These are phyloP conservation scores for Drosophila borealis DNA, from an alignment of 2,888 invertebrate species.

Conservation along the genomic window DNA sequence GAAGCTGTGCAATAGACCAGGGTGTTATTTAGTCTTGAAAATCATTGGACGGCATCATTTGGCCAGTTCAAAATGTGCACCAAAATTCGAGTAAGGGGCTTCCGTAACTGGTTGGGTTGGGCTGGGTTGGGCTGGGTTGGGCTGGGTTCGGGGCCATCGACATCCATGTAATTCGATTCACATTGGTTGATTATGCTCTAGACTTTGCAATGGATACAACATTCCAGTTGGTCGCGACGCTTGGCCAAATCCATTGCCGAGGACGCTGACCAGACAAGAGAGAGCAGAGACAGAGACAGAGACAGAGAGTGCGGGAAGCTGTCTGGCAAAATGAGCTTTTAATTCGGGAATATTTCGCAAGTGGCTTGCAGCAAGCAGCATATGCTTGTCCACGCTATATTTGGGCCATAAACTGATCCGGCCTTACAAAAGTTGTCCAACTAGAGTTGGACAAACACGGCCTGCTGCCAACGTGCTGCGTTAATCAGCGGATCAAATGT, in stretches of 20 bases:
- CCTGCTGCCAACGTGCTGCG: background rate
- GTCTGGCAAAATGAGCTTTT: slow-evolving; percentile 14
- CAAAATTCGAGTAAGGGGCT: too few relatives aligned
- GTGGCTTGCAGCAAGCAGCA: background rate
- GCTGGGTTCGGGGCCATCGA: slow-evolving; percentile 13
- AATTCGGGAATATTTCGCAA: slow-evolving; percentile 14
- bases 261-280: background rate
- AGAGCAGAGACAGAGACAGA: background rate
- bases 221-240: slow-evolving; percentile 33
- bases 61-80: background rate
- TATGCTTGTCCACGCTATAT: background rate
- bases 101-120: background rate
- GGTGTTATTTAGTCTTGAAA: background rate
- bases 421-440: background rate
- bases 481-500: background rate
- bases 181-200: slow-evolving; percentile 41
- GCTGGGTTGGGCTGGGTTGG: background rate
- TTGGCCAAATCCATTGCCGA: background rate
- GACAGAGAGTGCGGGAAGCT: background rate
- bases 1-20: slow-evolving; percentile 1
- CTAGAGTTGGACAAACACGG: slow-evolving; percentile 5
- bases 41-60: slow-evolving; percentile 1
- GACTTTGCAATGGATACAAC: slow-evolving; percentile 9
- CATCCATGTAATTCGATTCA: slow-evolving; percentile 30
- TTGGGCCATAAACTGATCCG: background rate